Percentiles rank a stretch among this genome's conserved stretches.
These are phyloP conservation scores for Mixornis gularis DNA, from an alignment of 2,113 vertebrate genomes.

Conservation along the genomic window DNA sequence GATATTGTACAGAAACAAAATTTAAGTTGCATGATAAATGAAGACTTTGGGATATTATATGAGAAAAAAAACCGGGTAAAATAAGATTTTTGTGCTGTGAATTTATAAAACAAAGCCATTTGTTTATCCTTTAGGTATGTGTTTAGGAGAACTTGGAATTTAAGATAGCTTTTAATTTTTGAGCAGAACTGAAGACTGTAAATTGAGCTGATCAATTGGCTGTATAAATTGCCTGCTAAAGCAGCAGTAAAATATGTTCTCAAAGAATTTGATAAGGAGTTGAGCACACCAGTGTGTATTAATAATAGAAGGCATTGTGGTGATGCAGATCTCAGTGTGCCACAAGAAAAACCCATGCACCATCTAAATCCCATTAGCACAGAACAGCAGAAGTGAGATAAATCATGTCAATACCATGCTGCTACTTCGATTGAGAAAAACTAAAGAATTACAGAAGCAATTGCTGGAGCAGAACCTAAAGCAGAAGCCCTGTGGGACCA, in stretches of 20 bases:
- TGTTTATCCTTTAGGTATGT: not conserved
- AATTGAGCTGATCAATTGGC: not conserved
- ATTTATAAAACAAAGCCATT: not conserved
- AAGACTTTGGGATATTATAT: not conserved
- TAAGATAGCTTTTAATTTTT: not conserved
- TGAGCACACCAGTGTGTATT: not conserved
- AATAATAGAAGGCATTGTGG: not conserved
- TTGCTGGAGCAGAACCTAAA: not conserved
- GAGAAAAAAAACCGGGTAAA: not conserved
- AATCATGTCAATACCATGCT: not conserved
- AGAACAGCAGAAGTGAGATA: not conserved
- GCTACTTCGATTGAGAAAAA: not conserved
- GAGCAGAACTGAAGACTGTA: not conserved
- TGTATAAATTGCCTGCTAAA: not conserved
- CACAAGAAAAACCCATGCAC: not conserved
- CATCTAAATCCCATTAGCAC: conserved; percentile 8
- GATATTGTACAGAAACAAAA: not conserved
- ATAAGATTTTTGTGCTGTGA: not conserved
- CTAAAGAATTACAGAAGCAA: not conserved
- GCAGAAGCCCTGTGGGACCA: not conserved
- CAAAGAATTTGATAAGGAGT: not conserved
- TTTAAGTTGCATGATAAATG: not conserved
- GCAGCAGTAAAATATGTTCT: conserved; percentile 5
- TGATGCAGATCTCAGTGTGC: not conserved
- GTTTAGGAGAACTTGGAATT: not conserved